Evolutionary conservation across 2,113 vertebrate species (phyloP).

Genomic region (Drymodes brunneopygia): DNA sequence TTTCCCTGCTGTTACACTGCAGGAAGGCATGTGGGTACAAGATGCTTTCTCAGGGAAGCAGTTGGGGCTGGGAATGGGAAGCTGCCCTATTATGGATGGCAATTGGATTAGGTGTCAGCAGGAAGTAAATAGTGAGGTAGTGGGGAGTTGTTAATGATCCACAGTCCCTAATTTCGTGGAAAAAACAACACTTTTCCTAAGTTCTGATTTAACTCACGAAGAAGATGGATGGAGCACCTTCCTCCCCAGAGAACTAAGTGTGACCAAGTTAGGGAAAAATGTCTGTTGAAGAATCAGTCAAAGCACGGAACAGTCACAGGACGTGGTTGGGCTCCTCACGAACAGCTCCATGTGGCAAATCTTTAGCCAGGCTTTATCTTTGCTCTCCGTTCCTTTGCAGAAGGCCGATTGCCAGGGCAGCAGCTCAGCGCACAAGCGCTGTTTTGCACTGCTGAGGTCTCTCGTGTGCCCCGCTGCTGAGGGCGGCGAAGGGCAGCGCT

Average conservation of each 20-base stretch:
- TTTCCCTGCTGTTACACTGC: neutral
- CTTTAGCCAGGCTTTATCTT: neutral
- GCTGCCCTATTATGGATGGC: neutral
- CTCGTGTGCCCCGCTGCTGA: rapidly evolving
- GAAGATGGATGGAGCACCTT: neutral
- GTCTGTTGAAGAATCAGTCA: too few relatives aligned
- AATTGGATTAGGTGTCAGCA: too few relatives aligned
- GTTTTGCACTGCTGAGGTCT: rapidly evolving
- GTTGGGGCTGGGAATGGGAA: neutral
- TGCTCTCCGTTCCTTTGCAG: neutral
- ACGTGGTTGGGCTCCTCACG: rapidly evolving
- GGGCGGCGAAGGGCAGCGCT: neutral
- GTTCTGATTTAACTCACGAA: neutral
- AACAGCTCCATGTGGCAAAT: too few relatives aligned
- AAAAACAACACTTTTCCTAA: neutral
- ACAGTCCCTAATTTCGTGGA: neutral
- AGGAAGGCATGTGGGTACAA: neutral
- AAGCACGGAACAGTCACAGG: neutral
- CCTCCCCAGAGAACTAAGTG: neutral
- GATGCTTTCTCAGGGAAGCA: neutral
- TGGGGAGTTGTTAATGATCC: rapidly evolving
- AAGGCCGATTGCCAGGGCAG: rapidly evolving
- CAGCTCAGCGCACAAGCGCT: rapidly evolving
- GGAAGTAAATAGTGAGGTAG: too few relatives aligned
- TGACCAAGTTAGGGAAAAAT: neutral